Evolutionary conservation across 2,797 vertebrate species (phyloP).

Genomic region (Acipenser transmontanus): DNA sequence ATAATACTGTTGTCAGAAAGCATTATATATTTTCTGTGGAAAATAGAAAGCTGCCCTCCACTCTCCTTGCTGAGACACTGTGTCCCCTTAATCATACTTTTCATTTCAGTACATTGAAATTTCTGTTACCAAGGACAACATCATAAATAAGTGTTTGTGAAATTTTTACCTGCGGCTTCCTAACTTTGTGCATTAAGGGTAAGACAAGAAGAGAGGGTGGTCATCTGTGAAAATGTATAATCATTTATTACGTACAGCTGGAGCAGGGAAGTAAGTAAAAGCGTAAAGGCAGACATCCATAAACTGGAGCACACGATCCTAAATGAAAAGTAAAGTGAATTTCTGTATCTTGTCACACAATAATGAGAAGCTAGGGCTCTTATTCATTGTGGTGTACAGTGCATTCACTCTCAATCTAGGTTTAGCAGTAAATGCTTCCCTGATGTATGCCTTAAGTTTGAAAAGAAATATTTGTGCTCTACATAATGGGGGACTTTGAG

Average conservation of each 20-base stretch:
- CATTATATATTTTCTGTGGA: constrained; percentile 77
- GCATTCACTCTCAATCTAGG: constrained; percentile 67
- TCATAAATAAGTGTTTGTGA: constrained; percentile 89
- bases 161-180: constrained; percentile 79
- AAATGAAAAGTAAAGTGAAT: constrained; percentile 85
- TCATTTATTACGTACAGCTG: constrained; percentile 79
- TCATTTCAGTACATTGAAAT: constrained; percentile 94
- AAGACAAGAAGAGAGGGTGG: constrained; percentile 72
- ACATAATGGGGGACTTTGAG: constrained; percentile 67
- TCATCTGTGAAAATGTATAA: constrained; percentile 89
- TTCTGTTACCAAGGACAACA: constrained; percentile 90
- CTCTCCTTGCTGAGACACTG: constrained; percentile 72
- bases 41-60: constrained; percentile 74
- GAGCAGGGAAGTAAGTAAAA: constrained; percentile 72
- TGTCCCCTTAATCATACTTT: constrained; percentile 93
- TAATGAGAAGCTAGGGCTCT: constrained; percentile 79
- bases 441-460: constrained; percentile 74
- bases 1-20: constrained; percentile 77
- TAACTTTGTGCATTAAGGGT: constrained; percentile 81
- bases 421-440: constrained; percentile 62
- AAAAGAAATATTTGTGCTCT: constrained; percentile 78
- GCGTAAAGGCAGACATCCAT: constrained; percentile 75
- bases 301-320: constrained; percentile 67
- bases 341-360: constrained; percentile 79
- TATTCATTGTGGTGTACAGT: constrained; percentile 68